A percentile compares a stretch with the other conserved stretches of the same genome.
phyloP scores from a whole-genome alignment of 1,140 invertebrate species.

The Eubasilissa regina region DNA sequence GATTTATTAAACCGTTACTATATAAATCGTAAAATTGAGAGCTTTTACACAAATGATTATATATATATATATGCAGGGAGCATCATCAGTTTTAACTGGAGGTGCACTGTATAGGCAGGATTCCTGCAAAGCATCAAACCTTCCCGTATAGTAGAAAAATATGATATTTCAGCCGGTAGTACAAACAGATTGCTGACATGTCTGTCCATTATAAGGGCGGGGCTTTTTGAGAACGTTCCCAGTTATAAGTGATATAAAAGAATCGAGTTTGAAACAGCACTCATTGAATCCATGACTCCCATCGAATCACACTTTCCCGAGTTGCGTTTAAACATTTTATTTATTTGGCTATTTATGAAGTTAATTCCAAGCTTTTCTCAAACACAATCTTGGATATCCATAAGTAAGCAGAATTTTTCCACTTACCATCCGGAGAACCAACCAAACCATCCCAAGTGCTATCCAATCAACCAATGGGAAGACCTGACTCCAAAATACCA shows the following conservation, averaged over 20 bases:
- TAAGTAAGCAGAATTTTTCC: conserved; percentile 10
- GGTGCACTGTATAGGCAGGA: too few species aligned
- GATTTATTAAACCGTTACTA: too few species aligned
- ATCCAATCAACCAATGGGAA: conserved; percentile 58
- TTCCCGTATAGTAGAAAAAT: too few species aligned
- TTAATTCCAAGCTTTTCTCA: conserved; percentile 22
- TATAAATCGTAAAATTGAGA: too few species aligned
- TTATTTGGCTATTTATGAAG: conserved; percentile 2
- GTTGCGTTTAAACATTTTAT: background rate
- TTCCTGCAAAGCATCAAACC: too few species aligned
- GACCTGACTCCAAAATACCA: conserved; percentile 52
- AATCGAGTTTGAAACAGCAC: conserved; percentile 7
- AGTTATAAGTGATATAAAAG: background rate
- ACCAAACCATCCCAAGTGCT: conserved; percentile 51
- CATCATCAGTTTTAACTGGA: too few species aligned
- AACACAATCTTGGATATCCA: conserved; percentile 1
- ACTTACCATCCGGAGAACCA: conserved; percentile 45
- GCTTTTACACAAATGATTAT: too few species aligned
- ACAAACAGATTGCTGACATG: too few species aligned
- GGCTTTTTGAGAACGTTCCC: too few species aligned
- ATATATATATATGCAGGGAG: too few species aligned
- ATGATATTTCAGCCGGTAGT: too few species aligned
- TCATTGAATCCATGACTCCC: conserved; percentile 13
- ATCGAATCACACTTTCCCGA: conserved; percentile 10
- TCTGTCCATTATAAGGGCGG: too few species aligned